Percentiles rank a stretch among this genome's conserved stretches.
Conservation (phyloP, 2,888 invertebrate genomes). For the Dastarcus helophoroides region DNA sequence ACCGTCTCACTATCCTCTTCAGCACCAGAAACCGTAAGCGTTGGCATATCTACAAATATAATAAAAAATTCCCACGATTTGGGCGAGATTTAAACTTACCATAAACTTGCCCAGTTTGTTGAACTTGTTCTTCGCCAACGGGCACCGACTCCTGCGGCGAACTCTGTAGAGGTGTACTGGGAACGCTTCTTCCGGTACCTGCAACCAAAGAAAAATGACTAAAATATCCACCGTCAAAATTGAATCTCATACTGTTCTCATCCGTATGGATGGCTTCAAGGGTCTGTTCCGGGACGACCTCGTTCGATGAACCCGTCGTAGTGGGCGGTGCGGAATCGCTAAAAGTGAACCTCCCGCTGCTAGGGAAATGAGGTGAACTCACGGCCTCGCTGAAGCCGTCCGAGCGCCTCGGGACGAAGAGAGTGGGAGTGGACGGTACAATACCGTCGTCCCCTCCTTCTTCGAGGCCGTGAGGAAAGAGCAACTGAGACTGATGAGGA, state of each 20-base stretch:
- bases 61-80: too few species aligned
- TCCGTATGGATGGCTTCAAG: conserved; percentile 29
- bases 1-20: conserved; percentile 38
- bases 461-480: conserved; percentile 45
- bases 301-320: conserved; percentile 23
- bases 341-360: conserved; percentile 51
- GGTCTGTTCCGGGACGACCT: conserved; percentile 33
- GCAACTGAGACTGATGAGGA: conserved; percentile 39
- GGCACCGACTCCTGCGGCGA: conserved; percentile 44
- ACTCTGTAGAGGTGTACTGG: conserved; percentile 53
- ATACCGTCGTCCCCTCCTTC: conserved; percentile 63
- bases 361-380: conserved; percentile 72
- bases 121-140: conserved; percentile 26
- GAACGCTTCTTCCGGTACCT: conserved; percentile 55
- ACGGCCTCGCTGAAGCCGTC: conserved; percentile 88
- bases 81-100: conserved; percentile 5
- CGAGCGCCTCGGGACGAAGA: conserved; percentile 68
- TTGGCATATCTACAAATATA: conserved; percentile 29
- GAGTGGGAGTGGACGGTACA: conserved; percentile 81
- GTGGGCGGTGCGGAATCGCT: conserved; percentile 40
- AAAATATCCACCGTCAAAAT: conserved; percentile 1
- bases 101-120: conserved; percentile 19
- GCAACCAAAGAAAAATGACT: conserved; percentile 21
- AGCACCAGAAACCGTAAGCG: conserved; percentile 29
- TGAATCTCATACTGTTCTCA: conserved; percentile 30